These are phyloP conservation scores for Tuberolachnus salignus DNA, from an alignment of 2,888 invertebrate genomes.

Conservation along the genomic window DNA sequence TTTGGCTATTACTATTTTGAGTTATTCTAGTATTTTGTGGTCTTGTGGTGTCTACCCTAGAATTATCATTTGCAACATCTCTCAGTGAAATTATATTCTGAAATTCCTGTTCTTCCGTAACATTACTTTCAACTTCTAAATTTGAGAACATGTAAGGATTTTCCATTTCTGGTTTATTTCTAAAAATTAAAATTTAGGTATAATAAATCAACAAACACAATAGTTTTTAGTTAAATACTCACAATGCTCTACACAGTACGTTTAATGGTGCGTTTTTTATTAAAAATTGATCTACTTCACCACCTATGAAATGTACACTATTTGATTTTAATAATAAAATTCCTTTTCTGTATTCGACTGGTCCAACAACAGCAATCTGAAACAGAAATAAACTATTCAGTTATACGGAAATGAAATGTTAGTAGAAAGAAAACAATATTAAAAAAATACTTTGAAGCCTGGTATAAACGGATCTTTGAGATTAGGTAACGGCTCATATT, in stretches of 20 bases:
- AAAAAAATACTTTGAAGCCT: slow-evolving; percentile 60
- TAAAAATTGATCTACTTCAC: slow-evolving; percentile 64
- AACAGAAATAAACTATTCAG: slow-evolving; percentile 58
- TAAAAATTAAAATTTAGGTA: background rate
- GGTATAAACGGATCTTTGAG: slow-evolving; percentile 59
- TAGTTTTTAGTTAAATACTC: slow-evolving; percentile 57
- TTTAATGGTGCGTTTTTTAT: slow-evolving; percentile 62
- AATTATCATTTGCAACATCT: slow-evolving; percentile 13
- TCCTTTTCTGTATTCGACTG: slow-evolving; percentile 64
- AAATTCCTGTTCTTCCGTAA: slow-evolving; percentile 10
- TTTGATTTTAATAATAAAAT: slow-evolving; percentile 64
- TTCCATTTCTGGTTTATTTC: slow-evolving; percentile 40
- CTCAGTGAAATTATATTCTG: background rate
- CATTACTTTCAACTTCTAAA: slow-evolving; percentile 37
- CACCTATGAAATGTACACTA: slow-evolving; percentile 64
- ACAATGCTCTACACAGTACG: slow-evolving; percentile 61
- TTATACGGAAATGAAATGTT: background rate
- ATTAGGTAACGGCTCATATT: slow-evolving; percentile 59
- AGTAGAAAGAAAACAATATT: background rate
- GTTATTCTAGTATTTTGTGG: background rate
- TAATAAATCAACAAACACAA: background rate
- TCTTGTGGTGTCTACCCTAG: background rate
- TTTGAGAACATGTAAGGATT: slow-evolving; percentile 49
- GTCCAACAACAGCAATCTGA: slow-evolving; percentile 65
- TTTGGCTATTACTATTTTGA: slow-evolving; percentile 7